Conservation (phyloP, 2,113 vertebrate species). For the Parotia lawesii region DNA sequence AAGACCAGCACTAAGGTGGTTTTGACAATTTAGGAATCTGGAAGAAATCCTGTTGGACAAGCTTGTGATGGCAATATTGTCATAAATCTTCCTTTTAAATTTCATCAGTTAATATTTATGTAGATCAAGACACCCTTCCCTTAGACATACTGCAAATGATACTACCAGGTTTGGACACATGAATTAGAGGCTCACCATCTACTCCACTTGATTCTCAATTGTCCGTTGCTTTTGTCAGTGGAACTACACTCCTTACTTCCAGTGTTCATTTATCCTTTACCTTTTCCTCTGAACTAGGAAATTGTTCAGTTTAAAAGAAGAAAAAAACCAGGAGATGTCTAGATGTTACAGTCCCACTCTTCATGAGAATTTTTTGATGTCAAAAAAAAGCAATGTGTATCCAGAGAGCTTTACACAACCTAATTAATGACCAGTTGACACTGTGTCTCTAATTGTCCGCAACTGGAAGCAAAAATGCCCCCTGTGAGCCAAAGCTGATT, state of each 20-base stretch:
- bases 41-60: neutral
- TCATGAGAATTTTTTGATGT: neutral
- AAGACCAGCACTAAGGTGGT: neutral
- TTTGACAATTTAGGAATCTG: neutral
- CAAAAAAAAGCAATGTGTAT: neutral
- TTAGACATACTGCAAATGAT: neutral
- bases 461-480: slow-evolving; percentile 4
- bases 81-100: neutral
- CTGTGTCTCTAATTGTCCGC: neutral
- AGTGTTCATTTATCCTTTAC: neutral
- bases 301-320: neutral
- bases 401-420: neutral
- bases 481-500: neutral
- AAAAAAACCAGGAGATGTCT: neutral
- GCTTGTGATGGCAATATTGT: neutral
- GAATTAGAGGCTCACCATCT: neutral
- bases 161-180: neutral
- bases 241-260: neutral
- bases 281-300: neutral
- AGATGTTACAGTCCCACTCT: neutral
- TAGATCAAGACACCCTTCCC: neutral
- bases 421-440: slow-evolving; percentile 23
- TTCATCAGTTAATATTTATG: neutral
- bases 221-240: neutral
- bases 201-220: neutral